Base-by-base conservation (phyloP, 1,140 invertebrate species). In the Arctopsyche grandis region DNA sequence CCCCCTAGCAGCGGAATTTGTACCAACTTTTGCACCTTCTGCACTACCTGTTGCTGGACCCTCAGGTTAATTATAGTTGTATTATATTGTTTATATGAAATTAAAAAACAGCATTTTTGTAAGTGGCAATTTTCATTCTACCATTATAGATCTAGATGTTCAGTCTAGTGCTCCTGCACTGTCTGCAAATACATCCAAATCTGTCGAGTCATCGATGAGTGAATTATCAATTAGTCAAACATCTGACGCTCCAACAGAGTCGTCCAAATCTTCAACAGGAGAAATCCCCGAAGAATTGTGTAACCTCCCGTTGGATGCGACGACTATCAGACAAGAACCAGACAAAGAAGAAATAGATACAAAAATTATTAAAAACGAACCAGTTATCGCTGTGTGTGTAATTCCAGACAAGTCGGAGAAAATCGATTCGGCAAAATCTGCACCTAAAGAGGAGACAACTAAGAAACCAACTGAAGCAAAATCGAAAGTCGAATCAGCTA, bases 1-100 rank as follows among this genome's bases (percentile, higher is more conserved):
- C 87, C 94, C 94, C 0, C 89, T 94, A 81, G 94, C 94, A 5
- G 93, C 93, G 24, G 94, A 95, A 86, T 95, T 95, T 85, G 89
- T 95, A 71, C 94, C 94, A 74, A 86, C 84, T 5, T 82, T 82
- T 29, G 43, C 24, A 12, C 44, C 78, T n/a, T 29, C 80, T 12
- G 3, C 75, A 14, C 26, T 69, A 56, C 66, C 70, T 9, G 60
- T 69, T 26, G 9, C 79, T 48, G 16, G 71, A n/a, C 43, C 78
- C 12, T 71, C 66, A 9, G 80, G 80, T 81, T 48, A 75, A 26
- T n/a, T n/a, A n/a, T 71, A 73, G 9, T 26, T 22, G 14, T 24
- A 14, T 7, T 38, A 7, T 38, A 1, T 74, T 48, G 12, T 60
- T 60, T 9, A 19, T 60, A 9, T 10, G 56, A 52, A 52, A 46